phyloP scores from a whole-genome alignment of 2,888 invertebrate genomes.

The Saturnia pavonia region DNA sequence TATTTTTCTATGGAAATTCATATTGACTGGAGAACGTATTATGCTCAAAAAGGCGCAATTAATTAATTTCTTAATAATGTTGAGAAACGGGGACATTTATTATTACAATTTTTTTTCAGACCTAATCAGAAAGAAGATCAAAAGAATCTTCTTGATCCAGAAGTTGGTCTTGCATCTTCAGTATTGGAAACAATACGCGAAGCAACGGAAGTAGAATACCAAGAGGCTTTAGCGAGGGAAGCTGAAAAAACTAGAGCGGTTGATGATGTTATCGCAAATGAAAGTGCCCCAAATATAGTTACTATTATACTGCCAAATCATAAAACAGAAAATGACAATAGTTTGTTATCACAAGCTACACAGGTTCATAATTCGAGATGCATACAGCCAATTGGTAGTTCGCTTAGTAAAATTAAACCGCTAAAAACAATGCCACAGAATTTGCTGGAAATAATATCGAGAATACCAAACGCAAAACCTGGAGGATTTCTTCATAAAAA shows the following conservation, averaged over 20 bases:
- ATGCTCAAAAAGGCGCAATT: neutral
- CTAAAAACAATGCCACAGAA: constrained; percentile 26
- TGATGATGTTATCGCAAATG: constrained; percentile 45
- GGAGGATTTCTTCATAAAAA: constrained; percentile 34
- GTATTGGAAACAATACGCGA: constrained; percentile 66
- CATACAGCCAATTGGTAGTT: constrained; percentile 41
- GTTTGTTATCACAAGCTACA: constrained; percentile 51
- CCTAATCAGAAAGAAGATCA: constrained; percentile 48
- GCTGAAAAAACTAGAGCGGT: constrained; percentile 48
- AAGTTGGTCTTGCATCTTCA: constrained; percentile 70
- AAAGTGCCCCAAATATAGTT: constrained; percentile 51
- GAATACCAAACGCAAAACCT: constrained; percentile 35
- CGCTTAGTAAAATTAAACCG: constrained; percentile 30
- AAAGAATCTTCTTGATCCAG: constrained; percentile 67
- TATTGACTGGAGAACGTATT: neutral
- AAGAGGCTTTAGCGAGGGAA: constrained; percentile 66
- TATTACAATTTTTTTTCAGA: constrained; percentile 39
- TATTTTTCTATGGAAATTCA: neutral
- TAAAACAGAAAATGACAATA: constrained; percentile 33
- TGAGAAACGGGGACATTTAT: neutral
- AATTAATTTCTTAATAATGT: too few relatives aligned
- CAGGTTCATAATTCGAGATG: constrained; percentile 53
- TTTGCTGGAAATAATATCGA: constrained; percentile 41
- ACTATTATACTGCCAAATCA: constrained; percentile 54
- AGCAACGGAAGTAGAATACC: constrained; percentile 69